Evolutionary conservation across 2,113 vertebrate species (phyloP).

Genomic region (Varanus salvator): DNA sequence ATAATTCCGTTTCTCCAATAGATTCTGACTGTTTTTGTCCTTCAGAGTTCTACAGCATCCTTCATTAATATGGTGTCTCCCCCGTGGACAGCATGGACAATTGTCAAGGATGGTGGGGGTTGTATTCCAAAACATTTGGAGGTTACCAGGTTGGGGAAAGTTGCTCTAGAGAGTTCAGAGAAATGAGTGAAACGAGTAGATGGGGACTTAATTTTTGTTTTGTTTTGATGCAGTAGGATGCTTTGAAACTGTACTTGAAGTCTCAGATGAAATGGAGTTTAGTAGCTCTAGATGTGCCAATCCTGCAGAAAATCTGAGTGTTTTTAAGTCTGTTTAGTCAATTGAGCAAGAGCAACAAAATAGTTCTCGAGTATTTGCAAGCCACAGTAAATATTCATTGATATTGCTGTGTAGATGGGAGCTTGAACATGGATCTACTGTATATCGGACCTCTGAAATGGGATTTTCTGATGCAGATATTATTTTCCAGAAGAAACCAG

Average conservation of each 20-base stretch:
- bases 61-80: too few relatives aligned
- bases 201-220: not conserved
- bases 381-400: constrained; percentile 60
- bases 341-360: constrained; percentile 49
- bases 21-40: not conserved
- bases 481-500: not conserved
- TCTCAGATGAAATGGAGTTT: constrained; percentile 24
- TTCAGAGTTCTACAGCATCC: too few relatives aligned
- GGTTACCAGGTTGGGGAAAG: not conserved
- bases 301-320: constrained; percentile 56
- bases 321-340: constrained; percentile 59
- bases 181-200: not conserved
- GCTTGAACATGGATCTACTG: constrained; percentile 6
- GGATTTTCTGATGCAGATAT: not conserved
- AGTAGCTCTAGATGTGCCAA: constrained; percentile 37
- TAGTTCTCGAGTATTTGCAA: constrained; percentile 44
- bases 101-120: too few relatives aligned
- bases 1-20: not conserved
- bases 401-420: constrained; percentile 33
- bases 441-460: constrained; percentile 32
- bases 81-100: too few relatives aligned
- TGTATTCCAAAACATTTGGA: too few relatives aligned
- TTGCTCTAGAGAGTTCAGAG: constrained; percentile 4
- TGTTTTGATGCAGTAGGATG: not conserved
- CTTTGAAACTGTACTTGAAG: constrained; percentile 21